Base-by-base conservation (phyloP, 2,113 vertebrate species). In the Thalassarche chlororhynchos region DNA sequence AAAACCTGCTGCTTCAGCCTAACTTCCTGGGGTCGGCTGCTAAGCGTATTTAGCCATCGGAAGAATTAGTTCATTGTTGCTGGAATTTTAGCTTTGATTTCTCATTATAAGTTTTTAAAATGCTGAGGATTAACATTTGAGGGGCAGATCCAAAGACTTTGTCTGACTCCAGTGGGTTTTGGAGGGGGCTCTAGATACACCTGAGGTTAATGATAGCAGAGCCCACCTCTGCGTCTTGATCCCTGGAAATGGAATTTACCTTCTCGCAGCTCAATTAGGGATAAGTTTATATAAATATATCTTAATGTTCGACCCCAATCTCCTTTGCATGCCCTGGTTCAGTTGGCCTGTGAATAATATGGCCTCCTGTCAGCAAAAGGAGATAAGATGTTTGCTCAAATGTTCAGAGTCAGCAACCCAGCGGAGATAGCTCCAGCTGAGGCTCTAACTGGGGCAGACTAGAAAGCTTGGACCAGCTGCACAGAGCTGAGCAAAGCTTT, bases 51-150 rank as follows among this genome's bases (percentile, higher is more conserved):
- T 84, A 49, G 52, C 65, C 40, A 65, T 75, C 1, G 0, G 64
- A n/a, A 89, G 52, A 91, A 79, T 82, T 95, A 72, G 51, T 77
- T 92, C 40, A 24, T 95, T 78, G 47, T 92, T 79, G 57, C 65
- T 94, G 40, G 84, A 87, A 83, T 93, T 95, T 87, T 87, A 70
- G 70, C 84, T 96, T 95, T 89, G 74, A 87, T 96, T 94, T 76
- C 81, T 95, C 49, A 38, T 79, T 75, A 57, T 24, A 85, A 84
- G 49, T 62, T 92, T 76, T 89, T 91, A 8, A 87, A 94, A 79
- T 93, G 57, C 68, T 91, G 58, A 58, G 65, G 89, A 84, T 96
- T 96, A 95, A 36, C 21, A 44, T 76, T 84, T 80, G 62, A 93
- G 42, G 29, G 42, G 20, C 55, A 95, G 75, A 85, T 91, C 66